These are phyloP conservation scores for Lithophane semibrunnea DNA, from an alignment of 2,888 invertebrate genomes.

Conservation along the genomic window DNA sequence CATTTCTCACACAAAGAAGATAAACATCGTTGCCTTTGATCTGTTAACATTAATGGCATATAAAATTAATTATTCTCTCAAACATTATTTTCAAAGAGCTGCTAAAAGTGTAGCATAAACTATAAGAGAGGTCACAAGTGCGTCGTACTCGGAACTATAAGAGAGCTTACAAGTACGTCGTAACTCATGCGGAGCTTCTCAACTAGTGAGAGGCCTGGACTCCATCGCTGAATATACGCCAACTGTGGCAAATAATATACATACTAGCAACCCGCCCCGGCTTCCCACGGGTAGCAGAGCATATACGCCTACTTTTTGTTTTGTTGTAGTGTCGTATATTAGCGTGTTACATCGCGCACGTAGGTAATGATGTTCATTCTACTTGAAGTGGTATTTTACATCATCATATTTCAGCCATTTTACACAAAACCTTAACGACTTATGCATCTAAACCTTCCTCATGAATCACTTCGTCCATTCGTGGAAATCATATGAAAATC, in stretches of 20 bases:
- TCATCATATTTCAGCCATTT: no score
- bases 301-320: no score
- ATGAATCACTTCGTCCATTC: no score
- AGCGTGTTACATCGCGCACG: no score
- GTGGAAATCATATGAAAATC: no score
- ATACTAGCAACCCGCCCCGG: no score
- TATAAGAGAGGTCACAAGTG: conserved; percentile 13
- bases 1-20: conserved; percentile 21
- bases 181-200: conserved; percentile 27
- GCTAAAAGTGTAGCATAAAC: conserved; percentile 32
- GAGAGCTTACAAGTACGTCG: conserved; percentile 33
- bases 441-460: no score
- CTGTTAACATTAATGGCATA: conserved; percentile 31
- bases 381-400: no score
- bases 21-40: conserved; percentile 44
- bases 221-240: not conserved
- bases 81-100: conserved; percentile 53
- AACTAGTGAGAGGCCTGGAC: conserved; percentile 15
- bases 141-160: conserved; percentile 19
- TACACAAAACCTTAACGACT: no score
- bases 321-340: no score
- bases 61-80: conserved; percentile 35
- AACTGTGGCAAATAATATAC: conserved; percentile 47
- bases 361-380: no score
- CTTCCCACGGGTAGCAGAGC: no score